Evolutionary conservation across 2,888 invertebrate species (phyloP).

Genomic region (Sisyra terminalis): DNA sequence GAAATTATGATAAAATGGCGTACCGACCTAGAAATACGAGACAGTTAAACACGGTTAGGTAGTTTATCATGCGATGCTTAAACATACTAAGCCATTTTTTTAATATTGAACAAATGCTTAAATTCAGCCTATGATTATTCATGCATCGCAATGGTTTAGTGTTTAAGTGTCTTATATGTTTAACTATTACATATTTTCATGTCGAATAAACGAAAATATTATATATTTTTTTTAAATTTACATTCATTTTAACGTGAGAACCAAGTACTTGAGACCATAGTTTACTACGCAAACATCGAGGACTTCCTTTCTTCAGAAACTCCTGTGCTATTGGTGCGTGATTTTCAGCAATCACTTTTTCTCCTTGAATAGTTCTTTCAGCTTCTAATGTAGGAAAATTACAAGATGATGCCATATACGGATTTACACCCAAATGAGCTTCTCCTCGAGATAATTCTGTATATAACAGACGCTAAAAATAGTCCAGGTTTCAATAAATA

Average conservation of each 20-base stretch:
- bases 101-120: too few relatives aligned
- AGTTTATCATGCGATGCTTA: too few relatives aligned
- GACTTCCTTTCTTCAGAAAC: slow-evolving; percentile 73
- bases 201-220: not conserved
- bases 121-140: too few relatives aligned
- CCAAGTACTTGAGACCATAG: slow-evolving; percentile 82
- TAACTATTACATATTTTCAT: too few relatives aligned
- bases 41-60: too few relatives aligned
- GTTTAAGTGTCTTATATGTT: too few relatives aligned
- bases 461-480: slow-evolving; percentile 47
- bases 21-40: too few relatives aligned
- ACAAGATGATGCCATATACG: slow-evolving; percentile 35
- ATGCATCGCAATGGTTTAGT: too few relatives aligned
- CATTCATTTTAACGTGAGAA: slow-evolving; percentile 51
- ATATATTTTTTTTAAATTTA: slow-evolving; percentile 19
- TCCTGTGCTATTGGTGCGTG: slow-evolving; percentile 84
- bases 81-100: slow-evolving; percentile 2
- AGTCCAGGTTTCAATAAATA: slow-evolving; percentile 9
- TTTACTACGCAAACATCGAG: slow-evolving; percentile 56
- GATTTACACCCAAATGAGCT: slow-evolving; percentile 56
- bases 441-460: slow-evolving; percentile 60
- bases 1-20: too few relatives aligned
- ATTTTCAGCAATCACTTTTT: slow-evolving; percentile 56
- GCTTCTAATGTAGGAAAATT: slow-evolving; percentile 43
- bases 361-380: slow-evolving; percentile 58